Conservation (phyloP, 2,113 vertebrate species). For the Pedetes capensis region DNA sequence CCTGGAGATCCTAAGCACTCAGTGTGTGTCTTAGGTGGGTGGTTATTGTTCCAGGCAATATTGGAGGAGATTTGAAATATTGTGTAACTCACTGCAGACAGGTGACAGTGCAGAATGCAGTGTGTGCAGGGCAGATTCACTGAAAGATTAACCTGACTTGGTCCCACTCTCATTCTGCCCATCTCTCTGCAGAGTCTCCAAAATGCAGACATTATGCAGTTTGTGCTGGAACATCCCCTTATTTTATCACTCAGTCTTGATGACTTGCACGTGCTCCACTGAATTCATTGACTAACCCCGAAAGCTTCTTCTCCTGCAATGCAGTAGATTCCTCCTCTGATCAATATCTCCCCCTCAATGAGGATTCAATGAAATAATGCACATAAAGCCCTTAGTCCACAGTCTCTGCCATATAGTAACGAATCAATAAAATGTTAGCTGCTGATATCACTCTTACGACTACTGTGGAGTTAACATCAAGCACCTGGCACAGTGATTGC, state of each 20-base stretch:
- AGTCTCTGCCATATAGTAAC: not conserved
- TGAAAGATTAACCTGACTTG: not conserved
- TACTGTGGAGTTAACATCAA: not conserved
- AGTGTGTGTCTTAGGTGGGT: not conserved
- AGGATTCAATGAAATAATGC: not conserved
- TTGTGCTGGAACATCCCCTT: not conserved
- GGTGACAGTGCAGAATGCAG: not conserved
- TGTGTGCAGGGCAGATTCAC: not conserved
- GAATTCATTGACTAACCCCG: not conserved
- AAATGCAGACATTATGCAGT: not conserved
- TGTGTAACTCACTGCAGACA: not conserved
- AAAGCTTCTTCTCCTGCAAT: not conserved
- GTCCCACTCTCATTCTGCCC: not conserved
- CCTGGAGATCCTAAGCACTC: not conserved
- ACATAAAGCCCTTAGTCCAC: not conserved
- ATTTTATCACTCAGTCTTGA: not conserved
- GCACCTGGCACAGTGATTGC: not conserved
- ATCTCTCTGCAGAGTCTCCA: not conserved
- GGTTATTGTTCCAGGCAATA: not conserved
- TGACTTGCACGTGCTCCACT: not conserved
- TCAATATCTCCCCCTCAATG: slow-evolving; percentile 21
- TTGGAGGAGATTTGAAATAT: not conserved
- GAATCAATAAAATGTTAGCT: not conserved
- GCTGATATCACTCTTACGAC: not conserved
- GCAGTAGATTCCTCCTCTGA: not conserved